Evolutionary conservation across 1,140 invertebrate genomes (phyloP).

Genomic region (Rhyzopertha dominica): DNA sequence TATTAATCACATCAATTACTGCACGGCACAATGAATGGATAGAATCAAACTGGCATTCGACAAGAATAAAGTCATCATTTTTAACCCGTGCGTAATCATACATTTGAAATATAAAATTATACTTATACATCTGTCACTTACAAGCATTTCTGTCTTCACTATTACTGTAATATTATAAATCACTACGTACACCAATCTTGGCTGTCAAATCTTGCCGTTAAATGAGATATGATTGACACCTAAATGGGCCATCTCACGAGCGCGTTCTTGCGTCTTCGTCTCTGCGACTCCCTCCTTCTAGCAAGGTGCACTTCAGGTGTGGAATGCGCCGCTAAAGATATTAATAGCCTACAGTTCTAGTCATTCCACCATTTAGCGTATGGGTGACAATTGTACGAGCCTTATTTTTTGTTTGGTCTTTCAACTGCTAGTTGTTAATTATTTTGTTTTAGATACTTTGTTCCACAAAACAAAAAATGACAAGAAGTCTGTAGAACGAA

Average conservation of each 20-base stretch:
- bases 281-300: too few relatives aligned
- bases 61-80: conserved; percentile 36
- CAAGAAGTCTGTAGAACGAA: too few relatives aligned
- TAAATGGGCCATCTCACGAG: conserved; percentile 37
- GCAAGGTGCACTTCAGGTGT: too few relatives aligned
- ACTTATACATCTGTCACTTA: conserved; percentile 37
- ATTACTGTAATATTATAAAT: conserved; percentile 36
- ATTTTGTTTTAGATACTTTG: too few relatives aligned
- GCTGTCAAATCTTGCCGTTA: conserved; percentile 38
- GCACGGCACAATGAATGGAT: conserved; percentile 10
- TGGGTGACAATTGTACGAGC: too few relatives aligned
- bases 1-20: conserved; percentile 28
- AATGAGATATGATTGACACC: conserved; percentile 43
- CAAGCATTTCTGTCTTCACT: conserved; percentile 37
- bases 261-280: too few relatives aligned
- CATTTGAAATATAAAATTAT: conserved; percentile 34
- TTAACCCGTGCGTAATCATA: conserved; percentile 32
- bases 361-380: too few relatives aligned
- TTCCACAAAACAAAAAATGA: too few relatives aligned
- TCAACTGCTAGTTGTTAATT: too few relatives aligned
- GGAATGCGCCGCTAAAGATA: too few relatives aligned
- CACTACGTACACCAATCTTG: conserved; percentile 36
- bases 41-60: conserved; percentile 13
- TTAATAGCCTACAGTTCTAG: too few relatives aligned
- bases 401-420: too few relatives aligned